phyloP scores from a whole-genome alignment of 1,140 invertebrate genomes.

The Sinella curviseta region DNA sequence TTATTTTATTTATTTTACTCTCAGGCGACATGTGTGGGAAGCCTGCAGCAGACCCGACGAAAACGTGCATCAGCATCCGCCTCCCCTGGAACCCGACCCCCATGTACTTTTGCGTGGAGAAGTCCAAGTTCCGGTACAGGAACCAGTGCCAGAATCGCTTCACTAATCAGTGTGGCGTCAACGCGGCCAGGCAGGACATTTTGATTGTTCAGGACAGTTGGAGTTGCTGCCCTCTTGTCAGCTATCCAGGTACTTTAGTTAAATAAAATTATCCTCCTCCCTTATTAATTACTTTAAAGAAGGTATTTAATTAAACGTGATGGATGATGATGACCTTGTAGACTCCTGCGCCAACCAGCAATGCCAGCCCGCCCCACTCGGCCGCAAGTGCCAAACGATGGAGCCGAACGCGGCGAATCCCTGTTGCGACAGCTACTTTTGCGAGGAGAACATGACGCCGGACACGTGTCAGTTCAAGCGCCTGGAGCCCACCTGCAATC shows the following conservation, averaged over 20 bases:
- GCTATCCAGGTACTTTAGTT: conserved; percentile 32
- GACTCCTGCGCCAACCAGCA: conserved; percentile 37
- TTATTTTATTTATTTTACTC: neutral
- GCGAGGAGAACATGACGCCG: conserved; percentile 32
- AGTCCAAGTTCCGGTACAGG: conserved; percentile 38
- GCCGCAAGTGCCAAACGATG: conserved; percentile 35
- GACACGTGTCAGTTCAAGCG: conserved; percentile 43
- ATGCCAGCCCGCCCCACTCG: conserved; percentile 41
- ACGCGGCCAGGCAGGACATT: conserved; percentile 5
- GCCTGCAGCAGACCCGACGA: conserved; percentile 10
- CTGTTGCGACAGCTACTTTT: conserved; percentile 44
- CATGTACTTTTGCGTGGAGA: conserved; percentile 36
- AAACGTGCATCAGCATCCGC: conserved; percentile 15
- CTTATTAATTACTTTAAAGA: too few relatives aligned
- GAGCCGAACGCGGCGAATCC: conserved; percentile 13
- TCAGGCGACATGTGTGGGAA: conserved; percentile 16
- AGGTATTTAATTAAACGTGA: too few relatives aligned
- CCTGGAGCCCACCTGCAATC: conserved; percentile 34
- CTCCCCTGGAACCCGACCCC: conserved; percentile 6
- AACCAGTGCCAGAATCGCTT: conserved; percentile 22
- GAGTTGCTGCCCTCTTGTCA: conserved; percentile 45
- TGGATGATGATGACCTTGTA: neutral
- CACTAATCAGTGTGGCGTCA: neutral
- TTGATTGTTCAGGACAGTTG: conserved; percentile 40
- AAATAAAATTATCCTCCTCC: conserved; percentile 6